Evolutionary conservation across 2,113 vertebrate genomes (phyloP).

Genomic region (Pterocles gutturalis): DNA sequence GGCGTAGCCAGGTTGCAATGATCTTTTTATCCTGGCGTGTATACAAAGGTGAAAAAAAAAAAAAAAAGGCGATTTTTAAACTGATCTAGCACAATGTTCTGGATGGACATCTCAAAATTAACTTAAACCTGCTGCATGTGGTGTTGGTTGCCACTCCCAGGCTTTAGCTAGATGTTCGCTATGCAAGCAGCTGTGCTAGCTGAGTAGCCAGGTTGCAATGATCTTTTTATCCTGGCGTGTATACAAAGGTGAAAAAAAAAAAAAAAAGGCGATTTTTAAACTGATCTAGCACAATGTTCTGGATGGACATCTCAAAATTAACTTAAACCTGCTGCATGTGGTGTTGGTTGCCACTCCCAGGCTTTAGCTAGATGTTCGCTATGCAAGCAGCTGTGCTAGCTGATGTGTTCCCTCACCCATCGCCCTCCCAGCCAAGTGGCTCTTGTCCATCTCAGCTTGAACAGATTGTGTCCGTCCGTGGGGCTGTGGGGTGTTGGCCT

Average conservation of each 20-base stretch:
- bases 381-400: not conserved
- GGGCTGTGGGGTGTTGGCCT: not conserved
- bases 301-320: not conserved
- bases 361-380: not conserved
- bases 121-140: not conserved
- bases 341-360: not conserved
- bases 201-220: not conserved
- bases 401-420: not conserved
- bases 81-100: not conserved
- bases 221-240: not conserved
- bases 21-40: not conserved
- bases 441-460: not conserved
- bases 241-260: not conserved
- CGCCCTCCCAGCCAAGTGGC: not conserved
- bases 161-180: not conserved
- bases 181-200: no score
- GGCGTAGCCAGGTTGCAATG: not conserved
- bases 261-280: not conserved
- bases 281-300: not conserved
- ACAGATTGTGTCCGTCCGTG: not conserved
- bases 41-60: not conserved
- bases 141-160: not conserved
- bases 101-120: not conserved
- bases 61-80: not conserved
- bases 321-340: not conserved